Base-by-base conservation (phyloP, 2,113 vertebrate species). In the Apteryx owenii region DNA sequence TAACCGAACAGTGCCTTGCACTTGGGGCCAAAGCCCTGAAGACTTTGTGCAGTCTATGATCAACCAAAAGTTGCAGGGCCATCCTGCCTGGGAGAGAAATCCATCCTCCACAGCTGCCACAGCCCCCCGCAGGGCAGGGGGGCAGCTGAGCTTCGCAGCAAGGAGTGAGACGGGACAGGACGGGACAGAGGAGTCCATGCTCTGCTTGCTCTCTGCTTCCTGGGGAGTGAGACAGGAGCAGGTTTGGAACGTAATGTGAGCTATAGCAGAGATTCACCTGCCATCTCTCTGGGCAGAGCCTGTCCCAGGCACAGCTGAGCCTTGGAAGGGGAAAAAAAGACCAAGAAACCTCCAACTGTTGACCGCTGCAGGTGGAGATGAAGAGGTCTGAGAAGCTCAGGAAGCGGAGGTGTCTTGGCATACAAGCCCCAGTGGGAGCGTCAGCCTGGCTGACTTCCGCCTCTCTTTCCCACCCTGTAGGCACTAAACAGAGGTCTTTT, bases 21-120 rank as follows among this genome's bases (percentile, higher is more conserved):
- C 61, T 19, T 81, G 85, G 88, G 85, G 60, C 20, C 89, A 76
- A 90, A 71, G 5, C 26, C 38, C 54, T 20, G 33, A 72, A 73
- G n/a, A 60, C 2, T 0, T 3, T 33, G 23, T 0, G 1, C 38
- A 68, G n/a, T 10, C n/a, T 44, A 51, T 44, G 64, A 2, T 44
- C n/a, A 76, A 2, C 2, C 54, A 26, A 62, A 68, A 61, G 42
- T 11, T n/a, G 11, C 22, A 69, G 50, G 42, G 46, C 42, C 31
- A 18, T 33, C 72, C 28, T 29, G 36, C 13, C 19, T 0, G 0
- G 46, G 19, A 50, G 23, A 56, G 42, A 5, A 65, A 0, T 38
- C 0, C 0, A 16, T 36, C n/a, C 31, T 25, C 31, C 0, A 0
- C 40, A 38, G 76, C 28, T 50, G 48, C 25, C 28, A 2, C 0